Evolutionary conservation across 2,797 vertebrate species (phyloP).

Genomic region (Ctenopoma multispine): DNA sequence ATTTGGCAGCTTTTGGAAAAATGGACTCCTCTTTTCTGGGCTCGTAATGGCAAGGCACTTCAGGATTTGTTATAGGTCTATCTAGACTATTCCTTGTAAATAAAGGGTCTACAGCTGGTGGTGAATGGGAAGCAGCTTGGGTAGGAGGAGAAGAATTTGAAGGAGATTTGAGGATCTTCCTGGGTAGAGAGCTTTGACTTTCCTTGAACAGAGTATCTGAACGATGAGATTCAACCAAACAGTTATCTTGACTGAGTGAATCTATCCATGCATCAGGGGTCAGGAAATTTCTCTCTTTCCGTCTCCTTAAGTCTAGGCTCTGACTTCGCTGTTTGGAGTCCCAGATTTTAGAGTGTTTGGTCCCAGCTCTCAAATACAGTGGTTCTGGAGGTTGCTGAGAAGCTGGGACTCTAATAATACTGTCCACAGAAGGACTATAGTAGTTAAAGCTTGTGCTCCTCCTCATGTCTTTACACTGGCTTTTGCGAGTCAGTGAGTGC

Average conservation of each 20-base stretch:
- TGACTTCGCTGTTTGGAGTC: slow-evolving; percentile 70
- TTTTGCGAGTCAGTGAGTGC: slow-evolving; percentile 19
- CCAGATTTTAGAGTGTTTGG: slow-evolving; percentile 43
- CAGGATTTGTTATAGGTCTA: slow-evolving; percentile 20
- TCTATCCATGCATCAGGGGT: slow-evolving; percentile 84
- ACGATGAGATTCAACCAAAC: slow-evolving; percentile 44
- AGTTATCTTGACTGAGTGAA: slow-evolving; percentile 78
- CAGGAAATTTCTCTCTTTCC: slow-evolving; percentile 67
- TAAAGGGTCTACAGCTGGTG: slow-evolving; percentile 17
- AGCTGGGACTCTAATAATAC: slow-evolving; percentile 15
- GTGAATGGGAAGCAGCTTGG: slow-evolving; percentile 23
- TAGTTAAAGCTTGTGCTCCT: slow-evolving; percentile 51
- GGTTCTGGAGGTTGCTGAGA: slow-evolving; percentile 32
- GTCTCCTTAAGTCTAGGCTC: slow-evolving; percentile 75
- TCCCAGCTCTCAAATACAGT: slow-evolving; percentile 38
- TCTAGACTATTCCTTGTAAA: slow-evolving; percentile 31
- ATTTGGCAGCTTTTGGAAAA: slow-evolving; percentile 37
- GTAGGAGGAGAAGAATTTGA: slow-evolving; percentile 23
- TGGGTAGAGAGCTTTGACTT: slow-evolving; percentile 13
- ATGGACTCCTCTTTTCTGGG: slow-evolving; percentile 35
- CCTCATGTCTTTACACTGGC: slow-evolving; percentile 23
- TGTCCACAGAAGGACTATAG: slow-evolving; percentile 31
- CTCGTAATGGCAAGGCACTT: slow-evolving; percentile 31
- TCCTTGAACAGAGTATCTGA: slow-evolving; percentile 42
- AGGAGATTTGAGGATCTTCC: slow-evolving; percentile 40